Evolutionary conservation across 2,797 vertebrate genomes (phyloP).

Genomic region (Lemur catta): DNA sequence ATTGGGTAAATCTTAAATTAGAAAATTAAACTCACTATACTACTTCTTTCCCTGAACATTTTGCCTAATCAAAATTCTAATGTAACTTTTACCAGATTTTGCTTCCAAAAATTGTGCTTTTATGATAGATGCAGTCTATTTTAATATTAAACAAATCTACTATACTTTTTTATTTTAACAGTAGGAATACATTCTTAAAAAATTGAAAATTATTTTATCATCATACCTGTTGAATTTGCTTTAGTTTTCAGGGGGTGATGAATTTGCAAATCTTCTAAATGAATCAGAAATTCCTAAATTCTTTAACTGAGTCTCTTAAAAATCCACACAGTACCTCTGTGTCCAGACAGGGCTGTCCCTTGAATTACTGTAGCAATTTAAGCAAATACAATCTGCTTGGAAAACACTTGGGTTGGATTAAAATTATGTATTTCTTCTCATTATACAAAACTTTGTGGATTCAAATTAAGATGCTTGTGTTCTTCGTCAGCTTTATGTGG

Average conservation of each 20-base stretch:
- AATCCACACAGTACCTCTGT: slow-evolving; percentile 72
- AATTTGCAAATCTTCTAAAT: slow-evolving; percentile 71
- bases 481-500: slow-evolving; percentile 83
- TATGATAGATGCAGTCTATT: slow-evolving; percentile 34
- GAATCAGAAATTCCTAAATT: slow-evolving; percentile 77
- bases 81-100: slow-evolving; percentile 43
- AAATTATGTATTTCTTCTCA: slow-evolving; percentile 80
- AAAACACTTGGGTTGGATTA: slow-evolving; percentile 78
- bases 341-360: slow-evolving; percentile 67
- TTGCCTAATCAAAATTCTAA: slow-evolving; percentile 47
- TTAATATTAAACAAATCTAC: slow-evolving; percentile 52
- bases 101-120: slow-evolving; percentile 36
- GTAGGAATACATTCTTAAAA: slow-evolving; percentile 48
- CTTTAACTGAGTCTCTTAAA: slow-evolving; percentile 73
- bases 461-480: slow-evolving; percentile 82
- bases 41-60: slow-evolving; percentile 33
- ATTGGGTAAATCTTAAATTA: slow-evolving; percentile 45
- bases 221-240: slow-evolving; percentile 83
- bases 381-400: slow-evolving; percentile 77
- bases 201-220: slow-evolving; percentile 73
- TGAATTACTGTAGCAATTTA: slow-evolving; percentile 77
- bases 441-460: slow-evolving; percentile 80
- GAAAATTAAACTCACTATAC: slow-evolving; percentile 51
- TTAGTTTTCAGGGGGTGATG: slow-evolving; percentile 73
- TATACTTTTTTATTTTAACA: slow-evolving; percentile 35